Evolutionary conservation across 2,888 invertebrate genomes (phyloP), one percentile per base, ranked within the genome.

Genomic region (Sturmia bella): DNA sequence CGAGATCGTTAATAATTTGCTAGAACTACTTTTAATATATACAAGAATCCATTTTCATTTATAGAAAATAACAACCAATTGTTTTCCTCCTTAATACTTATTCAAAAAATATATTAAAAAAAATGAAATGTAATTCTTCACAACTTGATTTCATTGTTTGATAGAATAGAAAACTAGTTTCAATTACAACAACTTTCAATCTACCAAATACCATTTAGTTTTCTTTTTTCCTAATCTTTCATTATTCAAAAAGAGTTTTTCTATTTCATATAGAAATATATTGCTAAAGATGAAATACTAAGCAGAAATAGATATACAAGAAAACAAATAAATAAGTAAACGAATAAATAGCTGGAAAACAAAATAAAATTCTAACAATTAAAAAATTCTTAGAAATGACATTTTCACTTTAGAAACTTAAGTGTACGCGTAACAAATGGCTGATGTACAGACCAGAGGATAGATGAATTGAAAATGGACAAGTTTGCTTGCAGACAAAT

Each of bases 161-260:
- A 52, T 52, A 66, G 76, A 69, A 78, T 68, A 73, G 68, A 80
- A 84, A 80, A 79, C 78, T 79, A 83, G 84, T 84, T 84, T 85
- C 84, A 85, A 85, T 84, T 83, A 79, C 74, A 81, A 74, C 82
- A 80, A 84, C 84, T 85, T 85, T 85, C 84, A 84, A 79, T 84
- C 78, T 64, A 76, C 85, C 83, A 84, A 85, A 85, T 85, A 83
- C 83, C 77, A 82, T 78, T 63, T 70, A 70, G 41, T 50, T 17
- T 77, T 56, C 32, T 54, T 74, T 27, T 27, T 27, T 27, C 27
- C 9, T 9, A 54, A 7, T 48, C 56, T 74, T 74, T 24, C 48
- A 66, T 74, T 74, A 74, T 57, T 61, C 50, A 61, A 70, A 48
- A 76, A 70, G 32, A 54, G 45, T 63, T 69, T 79, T 57, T 77